Conservation (phyloP, 2,113 vertebrate species). For the Nicator chloris region DNA sequence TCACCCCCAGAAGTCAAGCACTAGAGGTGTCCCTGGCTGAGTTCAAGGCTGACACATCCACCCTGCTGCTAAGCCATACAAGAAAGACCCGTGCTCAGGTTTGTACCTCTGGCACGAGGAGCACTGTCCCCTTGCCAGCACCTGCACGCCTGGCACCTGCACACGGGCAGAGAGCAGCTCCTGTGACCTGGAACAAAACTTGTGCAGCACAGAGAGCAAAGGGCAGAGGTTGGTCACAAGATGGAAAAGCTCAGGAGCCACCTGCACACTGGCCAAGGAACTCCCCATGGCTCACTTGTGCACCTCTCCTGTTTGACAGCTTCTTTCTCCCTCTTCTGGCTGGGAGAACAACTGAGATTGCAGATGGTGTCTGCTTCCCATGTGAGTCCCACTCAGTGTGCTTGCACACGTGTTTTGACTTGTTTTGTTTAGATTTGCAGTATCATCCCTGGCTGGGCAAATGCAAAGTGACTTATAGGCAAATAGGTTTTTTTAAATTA, state of each 20-base stretch:
- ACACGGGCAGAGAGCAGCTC: fast-evolving
- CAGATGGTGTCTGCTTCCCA: conserved; percentile 29
- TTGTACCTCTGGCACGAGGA: not conserved
- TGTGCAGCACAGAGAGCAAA: not conserved
- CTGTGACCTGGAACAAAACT: not conserved
- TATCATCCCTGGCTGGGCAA: not conserved
- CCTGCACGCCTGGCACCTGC: fast-evolving
- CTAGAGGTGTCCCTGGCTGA: not conserved
- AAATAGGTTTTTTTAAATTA: not conserved
- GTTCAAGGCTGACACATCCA: not conserved
- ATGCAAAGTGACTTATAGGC: not conserved
- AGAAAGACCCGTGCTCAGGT: not conserved
- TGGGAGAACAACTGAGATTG: not conserved
- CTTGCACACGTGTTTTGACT: not conserved
- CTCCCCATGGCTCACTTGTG: not conserved
- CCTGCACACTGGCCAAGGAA: not conserved
- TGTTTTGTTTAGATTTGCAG: not conserved
- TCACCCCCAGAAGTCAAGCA: not conserved
- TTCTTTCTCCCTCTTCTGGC: not conserved
- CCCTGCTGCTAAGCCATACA: not conserved
- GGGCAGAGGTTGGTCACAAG: not conserved
- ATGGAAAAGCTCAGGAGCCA: not conserved
- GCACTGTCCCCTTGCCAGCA: not conserved
- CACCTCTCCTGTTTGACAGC: not conserved
- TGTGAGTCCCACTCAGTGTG: not conserved